Conservation (phyloP, 2,888 invertebrate species). For the Xestia xanthographa region DNA sequence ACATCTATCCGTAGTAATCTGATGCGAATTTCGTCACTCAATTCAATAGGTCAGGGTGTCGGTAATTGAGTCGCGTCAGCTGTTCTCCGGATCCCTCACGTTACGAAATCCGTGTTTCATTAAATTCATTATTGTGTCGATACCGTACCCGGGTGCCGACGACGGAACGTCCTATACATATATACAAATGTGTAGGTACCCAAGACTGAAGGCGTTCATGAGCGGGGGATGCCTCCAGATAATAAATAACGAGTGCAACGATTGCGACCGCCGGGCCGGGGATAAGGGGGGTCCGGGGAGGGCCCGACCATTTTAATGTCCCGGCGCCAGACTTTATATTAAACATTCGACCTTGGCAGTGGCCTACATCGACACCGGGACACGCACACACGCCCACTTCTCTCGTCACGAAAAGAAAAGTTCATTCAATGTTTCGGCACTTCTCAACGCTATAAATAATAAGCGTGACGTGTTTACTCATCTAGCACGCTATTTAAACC, state of each 20-base stretch:
- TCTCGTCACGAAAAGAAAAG: constrained; percentile 88
- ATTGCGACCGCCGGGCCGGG: constrained; percentile 87
- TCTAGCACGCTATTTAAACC: constrained; percentile 78
- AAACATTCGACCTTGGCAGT: constrained; percentile 91
- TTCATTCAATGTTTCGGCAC: constrained; percentile 87
- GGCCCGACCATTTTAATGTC: constrained; percentile 90
- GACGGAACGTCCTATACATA: constrained; percentile 54
- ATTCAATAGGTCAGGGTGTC: constrained; percentile 79
- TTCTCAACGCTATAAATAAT: constrained; percentile 87
- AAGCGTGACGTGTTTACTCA: constrained; percentile 83
- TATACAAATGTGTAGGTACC: constrained; percentile 65
- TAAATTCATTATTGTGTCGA: constrained; percentile 65
- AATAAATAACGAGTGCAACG: constrained; percentile 91
- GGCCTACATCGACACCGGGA: constrained; percentile 90
- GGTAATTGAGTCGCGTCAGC: constrained; percentile 79
- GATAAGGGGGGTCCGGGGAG: constrained; percentile 86
- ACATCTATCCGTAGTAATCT: constrained; percentile 70
- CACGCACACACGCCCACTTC: constrained; percentile 89
- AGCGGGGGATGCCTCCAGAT: constrained; percentile 86
- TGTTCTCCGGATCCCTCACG: constrained; percentile 68
- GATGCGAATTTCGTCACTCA: constrained; percentile 75
- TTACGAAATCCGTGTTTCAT: constrained; percentile 68
- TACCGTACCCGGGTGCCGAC: constrained; percentile 56
- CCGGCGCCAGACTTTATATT: constrained; percentile 90
- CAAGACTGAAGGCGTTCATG: constrained; percentile 77